A percentile compares a stretch with the other conserved stretches of the same genome.
Conservation (phyloP, 2,113 vertebrate genomes). For the Circaetus gallicus region DNA sequence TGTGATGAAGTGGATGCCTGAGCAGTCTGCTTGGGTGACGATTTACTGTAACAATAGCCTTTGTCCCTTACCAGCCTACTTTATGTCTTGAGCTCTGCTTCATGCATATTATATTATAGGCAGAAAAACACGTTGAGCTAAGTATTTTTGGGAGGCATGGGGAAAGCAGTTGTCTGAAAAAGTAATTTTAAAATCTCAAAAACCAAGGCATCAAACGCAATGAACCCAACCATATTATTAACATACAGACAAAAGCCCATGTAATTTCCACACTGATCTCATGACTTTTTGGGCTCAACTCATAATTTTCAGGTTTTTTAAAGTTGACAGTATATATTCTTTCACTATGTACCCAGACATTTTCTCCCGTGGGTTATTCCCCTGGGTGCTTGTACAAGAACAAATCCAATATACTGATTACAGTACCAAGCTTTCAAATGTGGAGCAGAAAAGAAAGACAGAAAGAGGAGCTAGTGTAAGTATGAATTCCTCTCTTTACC, state of each 20-base stretch:
- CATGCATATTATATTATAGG: not conserved
- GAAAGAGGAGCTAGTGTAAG: not conserved
- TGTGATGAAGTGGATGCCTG: not conserved
- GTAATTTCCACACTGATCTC: not conserved
- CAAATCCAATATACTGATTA: not conserved
- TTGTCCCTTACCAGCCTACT: not conserved
- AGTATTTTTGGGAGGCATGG: not conserved
- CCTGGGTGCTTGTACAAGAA: not conserved
- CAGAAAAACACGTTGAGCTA: not conserved
- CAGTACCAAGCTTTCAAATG: not conserved
- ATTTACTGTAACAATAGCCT: not conserved
- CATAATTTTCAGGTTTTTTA: not conserved
- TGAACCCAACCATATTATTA: not conserved
- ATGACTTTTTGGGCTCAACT: not conserved
- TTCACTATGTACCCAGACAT: not conserved
- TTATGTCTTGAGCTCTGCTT: not conserved
- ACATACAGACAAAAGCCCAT: not conserved
- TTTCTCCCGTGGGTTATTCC: not conserved
- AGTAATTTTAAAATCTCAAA: not conserved
- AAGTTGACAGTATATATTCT: not conserved
- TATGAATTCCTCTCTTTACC: not conserved
- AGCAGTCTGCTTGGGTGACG: not conserved
- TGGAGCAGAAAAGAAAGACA: not conserved
- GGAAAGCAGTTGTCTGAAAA: not conserved
- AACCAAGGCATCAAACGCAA: not conserved